Conservation (phyloP, 1,140 invertebrate genomes). For the Callitettix versicolor region DNA sequence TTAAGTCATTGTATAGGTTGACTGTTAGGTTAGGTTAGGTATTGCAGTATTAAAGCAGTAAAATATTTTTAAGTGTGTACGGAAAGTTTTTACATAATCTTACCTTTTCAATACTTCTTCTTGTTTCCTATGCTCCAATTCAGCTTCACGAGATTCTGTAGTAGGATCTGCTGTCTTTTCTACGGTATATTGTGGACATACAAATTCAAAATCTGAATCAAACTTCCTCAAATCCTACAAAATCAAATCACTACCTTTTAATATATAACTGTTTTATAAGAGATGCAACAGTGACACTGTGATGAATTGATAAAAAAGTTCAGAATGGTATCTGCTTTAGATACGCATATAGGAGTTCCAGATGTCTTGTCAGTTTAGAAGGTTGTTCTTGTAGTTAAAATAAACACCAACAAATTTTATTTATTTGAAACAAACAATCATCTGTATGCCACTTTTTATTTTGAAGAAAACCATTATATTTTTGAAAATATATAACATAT, state of each 20-base stretch:
- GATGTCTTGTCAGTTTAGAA: too few relatives aligned
- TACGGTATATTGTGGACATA: conserved; percentile 62
- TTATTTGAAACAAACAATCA: too few relatives aligned
- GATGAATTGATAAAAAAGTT: too few relatives aligned
- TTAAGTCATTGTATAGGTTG: too few relatives aligned
- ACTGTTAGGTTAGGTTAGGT: too few relatives aligned
- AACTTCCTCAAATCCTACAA: conserved; percentile 53
- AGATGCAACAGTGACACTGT: not conserved
- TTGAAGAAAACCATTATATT: too few relatives aligned
- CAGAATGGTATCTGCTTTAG: too few relatives aligned
- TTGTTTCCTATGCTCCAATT: conserved; percentile 65
- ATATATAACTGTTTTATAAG: not conserved
- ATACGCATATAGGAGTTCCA: too few relatives aligned
- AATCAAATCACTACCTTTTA: conserved; percentile 19
- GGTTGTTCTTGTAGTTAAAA: too few relatives aligned
- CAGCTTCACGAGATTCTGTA: conserved; percentile 55
- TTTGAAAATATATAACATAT: too few relatives aligned
- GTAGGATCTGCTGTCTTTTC: conserved; percentile 54
- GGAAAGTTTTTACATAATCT: not conserved
- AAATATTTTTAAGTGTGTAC: not conserved
- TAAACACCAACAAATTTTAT: too few relatives aligned
- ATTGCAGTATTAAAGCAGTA: not conserved
- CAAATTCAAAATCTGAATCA: conserved; percentile 54
- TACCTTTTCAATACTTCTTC: conserved; percentile 74
- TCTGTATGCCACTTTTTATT: too few relatives aligned